These are phyloP conservation scores for Brachionus koreanus DNA, from an alignment of 1,140 invertebrate species.

Conservation along the genomic window DNA sequence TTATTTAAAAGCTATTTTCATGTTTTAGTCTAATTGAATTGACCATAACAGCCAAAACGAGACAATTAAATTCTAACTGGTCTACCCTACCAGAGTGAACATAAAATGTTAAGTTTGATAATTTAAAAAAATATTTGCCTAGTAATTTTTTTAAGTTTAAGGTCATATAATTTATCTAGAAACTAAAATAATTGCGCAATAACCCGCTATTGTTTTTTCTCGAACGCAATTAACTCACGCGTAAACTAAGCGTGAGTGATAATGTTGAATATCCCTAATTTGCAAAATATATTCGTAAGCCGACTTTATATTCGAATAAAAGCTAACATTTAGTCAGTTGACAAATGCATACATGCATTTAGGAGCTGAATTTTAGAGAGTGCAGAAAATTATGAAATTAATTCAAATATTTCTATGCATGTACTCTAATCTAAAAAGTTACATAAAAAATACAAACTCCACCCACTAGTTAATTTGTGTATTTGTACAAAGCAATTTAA, in stretches of 20 bases:
- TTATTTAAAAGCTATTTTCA: too few species aligned
- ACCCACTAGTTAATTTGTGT: not conserved
- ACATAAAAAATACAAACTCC: constrained; percentile 20
- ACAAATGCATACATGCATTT: not conserved
- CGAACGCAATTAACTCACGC: not conserved
- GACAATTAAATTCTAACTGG: too few species aligned
- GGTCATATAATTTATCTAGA: constrained; percentile 19
- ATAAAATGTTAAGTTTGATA: not conserved
- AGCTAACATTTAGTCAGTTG: not conserved
- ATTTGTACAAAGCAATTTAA: not conserved
- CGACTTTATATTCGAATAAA: not conserved
- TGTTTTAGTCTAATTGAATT: too few species aligned
- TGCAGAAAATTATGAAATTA: not conserved
- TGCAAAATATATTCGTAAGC: not conserved
- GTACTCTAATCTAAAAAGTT: not conserved
- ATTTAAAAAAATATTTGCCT: not conserved
- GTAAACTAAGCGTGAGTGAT: not conserved
- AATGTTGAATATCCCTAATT: not conserved
- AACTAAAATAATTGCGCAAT: constrained; percentile 19
- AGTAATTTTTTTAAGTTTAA: not conserved
- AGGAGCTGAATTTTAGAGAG: not conserved
- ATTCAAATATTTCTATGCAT: not conserved
- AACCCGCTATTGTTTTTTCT: not conserved
- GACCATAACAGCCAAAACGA: too few species aligned
- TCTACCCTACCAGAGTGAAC: not conserved